A percentile compares a stretch with the other conserved stretches of the same genome.
These are phyloP conservation scores for Agrilus mali DNA, from an alignment of 2,888 invertebrate genomes.

Conservation along the genomic window DNA sequence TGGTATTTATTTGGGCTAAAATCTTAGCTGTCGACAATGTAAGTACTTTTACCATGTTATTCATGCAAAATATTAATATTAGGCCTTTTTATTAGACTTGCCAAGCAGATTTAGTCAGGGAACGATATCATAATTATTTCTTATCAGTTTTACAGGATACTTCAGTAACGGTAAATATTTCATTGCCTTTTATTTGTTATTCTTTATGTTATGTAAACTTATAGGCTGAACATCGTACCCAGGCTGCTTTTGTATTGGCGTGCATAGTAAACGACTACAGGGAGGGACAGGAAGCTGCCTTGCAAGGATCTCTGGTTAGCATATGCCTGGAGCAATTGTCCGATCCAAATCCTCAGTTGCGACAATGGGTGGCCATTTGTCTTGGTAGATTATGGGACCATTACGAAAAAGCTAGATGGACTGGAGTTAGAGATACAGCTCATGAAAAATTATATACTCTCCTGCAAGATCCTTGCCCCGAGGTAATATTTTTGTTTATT, in stretches of 20 bases:
- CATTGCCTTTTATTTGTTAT: conserved; percentile 1
- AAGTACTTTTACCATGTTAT: conserved; percentile 27
- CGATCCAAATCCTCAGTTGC: conserved; percentile 52
- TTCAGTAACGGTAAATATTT: conserved; percentile 57
- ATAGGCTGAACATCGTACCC: conserved; percentile 72
- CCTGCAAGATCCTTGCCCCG: conserved; percentile 70
- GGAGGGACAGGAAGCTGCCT: conserved; percentile 80
- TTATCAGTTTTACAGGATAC: conserved; percentile 81
- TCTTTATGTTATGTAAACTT: conserved; percentile 13
- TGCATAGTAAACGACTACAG: conserved; percentile 84
- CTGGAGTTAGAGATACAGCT: conserved; percentile 89
- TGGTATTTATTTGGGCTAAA: conserved; percentile 99
- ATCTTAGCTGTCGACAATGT: conserved; percentile 93
- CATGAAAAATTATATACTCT: conserved; percentile 85
- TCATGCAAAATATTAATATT: conserved; percentile 3
- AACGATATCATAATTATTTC: conserved; percentile 90
- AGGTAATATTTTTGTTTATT: conserved; percentile 41
- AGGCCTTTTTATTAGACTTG: conserved; percentile 52
- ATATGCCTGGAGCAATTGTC: conserved; percentile 83
- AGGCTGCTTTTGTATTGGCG: conserved; percentile 91
- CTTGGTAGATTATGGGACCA: conserved; percentile 85
- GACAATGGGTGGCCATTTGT: conserved; percentile 87
- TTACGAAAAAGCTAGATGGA: conserved; percentile 83
- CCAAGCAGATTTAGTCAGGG: conserved; percentile 88
- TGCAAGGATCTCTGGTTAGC: conserved; percentile 81